Percentiles rank a stretch among this genome's conserved stretches.
These are phyloP conservation scores for Salarias fasciatus DNA, from an alignment of 2,797 vertebrate genomes.

Conservation along the genomic window DNA sequence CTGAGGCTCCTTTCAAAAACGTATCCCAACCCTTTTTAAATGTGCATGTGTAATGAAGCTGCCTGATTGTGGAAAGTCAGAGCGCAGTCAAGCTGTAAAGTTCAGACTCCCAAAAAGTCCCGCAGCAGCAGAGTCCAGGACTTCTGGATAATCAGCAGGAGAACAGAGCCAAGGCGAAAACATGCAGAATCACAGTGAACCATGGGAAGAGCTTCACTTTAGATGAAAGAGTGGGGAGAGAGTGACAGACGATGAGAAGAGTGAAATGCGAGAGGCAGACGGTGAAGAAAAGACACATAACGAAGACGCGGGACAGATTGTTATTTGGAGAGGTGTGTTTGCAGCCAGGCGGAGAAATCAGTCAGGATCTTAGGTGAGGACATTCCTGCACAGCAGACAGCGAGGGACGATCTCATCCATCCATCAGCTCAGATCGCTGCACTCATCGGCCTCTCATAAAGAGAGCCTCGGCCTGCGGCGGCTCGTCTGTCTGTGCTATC, in stretches of 20 bases:
- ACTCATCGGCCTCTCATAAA: conserved; percentile 18
- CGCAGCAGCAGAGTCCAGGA: conserved; percentile 25
- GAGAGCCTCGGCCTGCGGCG: background rate
- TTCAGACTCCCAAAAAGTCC: conserved; percentile 51
- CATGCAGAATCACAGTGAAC: conserved; percentile 11
- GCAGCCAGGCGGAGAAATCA: conserved; percentile 41
- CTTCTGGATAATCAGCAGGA: conserved; percentile 53
- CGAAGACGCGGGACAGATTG: conserved; percentile 40
- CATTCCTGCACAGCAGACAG: conserved; percentile 34
- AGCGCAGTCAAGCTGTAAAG: conserved; percentile 8
- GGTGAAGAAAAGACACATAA: conserved; percentile 8
- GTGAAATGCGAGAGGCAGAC: background rate
- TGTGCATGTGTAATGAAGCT: conserved; percentile 4
- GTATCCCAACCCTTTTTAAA: conserved; percentile 1
- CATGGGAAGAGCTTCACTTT: background rate
- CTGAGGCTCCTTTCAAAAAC: no score
- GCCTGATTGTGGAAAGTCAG: conserved; percentile 3
- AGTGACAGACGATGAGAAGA: background rate
- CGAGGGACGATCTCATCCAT: conserved; percentile 1
- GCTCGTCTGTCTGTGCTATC: conserved; percentile 27
- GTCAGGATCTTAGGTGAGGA: conserved; percentile 22
- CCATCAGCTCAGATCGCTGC: conserved; percentile 4
- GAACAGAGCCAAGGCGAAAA: conserved; percentile 41
- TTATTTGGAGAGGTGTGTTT: conserved; percentile 41
- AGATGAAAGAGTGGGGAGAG: background rate